These are phyloP conservation scores for Malurus cyaneus DNA, from an alignment of 2,113 vertebrate genomes.

Conservation along the genomic window DNA sequence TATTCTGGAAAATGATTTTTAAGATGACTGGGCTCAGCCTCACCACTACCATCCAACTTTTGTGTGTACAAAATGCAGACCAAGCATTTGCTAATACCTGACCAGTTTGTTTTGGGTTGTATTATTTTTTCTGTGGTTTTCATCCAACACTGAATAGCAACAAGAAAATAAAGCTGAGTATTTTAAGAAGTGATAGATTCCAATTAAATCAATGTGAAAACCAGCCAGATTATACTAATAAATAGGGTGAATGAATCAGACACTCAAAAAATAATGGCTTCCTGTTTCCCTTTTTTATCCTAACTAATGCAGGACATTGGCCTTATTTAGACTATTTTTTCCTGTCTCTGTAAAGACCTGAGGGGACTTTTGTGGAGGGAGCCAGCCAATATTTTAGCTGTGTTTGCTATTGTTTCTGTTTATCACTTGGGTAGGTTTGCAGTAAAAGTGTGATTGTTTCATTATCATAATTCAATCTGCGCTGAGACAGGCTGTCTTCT, in stretches of 20 bases:
- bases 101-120: not conserved
- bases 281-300: not conserved
- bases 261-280: not conserved
- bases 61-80: not conserved
- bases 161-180: not conserved
- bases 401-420: not conserved
- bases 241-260: not conserved
- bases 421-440: constrained; percentile 24
- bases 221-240: not conserved
- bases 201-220: not conserved
- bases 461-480: constrained; percentile 23
- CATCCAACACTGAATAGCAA: not conserved
- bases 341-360: not conserved
- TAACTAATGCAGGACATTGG: not conserved
- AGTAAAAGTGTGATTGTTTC: constrained; percentile 4
- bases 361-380: not conserved
- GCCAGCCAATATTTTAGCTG: not conserved
- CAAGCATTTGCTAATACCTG: not conserved
- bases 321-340: not conserved
- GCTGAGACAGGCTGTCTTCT: constrained; percentile 34
- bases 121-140: not conserved
- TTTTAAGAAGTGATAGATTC: not conserved
- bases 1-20: not conserved
- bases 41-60: not conserved
- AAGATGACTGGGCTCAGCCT: not conserved